Evolutionary conservation across 2,797 vertebrate species (phyloP), one percentile per base, ranked within the genome.

Genomic region (Rhabdophis nuchalis): DNA sequence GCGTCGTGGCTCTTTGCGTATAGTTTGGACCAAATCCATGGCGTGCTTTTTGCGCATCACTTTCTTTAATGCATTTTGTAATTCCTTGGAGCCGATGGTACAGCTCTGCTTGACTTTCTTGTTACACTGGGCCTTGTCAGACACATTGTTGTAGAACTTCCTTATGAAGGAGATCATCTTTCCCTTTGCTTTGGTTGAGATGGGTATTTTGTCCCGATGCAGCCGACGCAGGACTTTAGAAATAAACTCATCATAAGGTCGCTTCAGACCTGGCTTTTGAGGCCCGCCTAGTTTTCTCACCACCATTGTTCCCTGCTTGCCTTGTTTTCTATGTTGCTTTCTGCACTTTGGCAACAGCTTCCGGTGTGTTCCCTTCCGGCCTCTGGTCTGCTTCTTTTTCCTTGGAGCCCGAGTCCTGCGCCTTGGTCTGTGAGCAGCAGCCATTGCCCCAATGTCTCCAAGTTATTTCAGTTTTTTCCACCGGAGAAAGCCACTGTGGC

Each of bases 121-220:
- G 53, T 32, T 88, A 27, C n/a, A 14, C 5, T 56, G 32, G 68
- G 92, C 92, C 16, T 93, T 86, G 9, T 88, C 32, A 1, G 89
- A 85, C n/a, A 93, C 18, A 0, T n/a, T 90, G 18, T 85, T 88
- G 86, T 93, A 93, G 89, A 93, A 93, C 56, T n/a, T 90, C 20
- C 46, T 61, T n/a, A 91, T 90, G n/a, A 91, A 93, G 50, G 89
- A 85, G 50, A 91, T 93, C 68, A 93, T 90, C 86, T 93, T 93
- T 2, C 92, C 92, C 56, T 93, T 93, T 18, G 92, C 86, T 56
- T 85, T 93, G 92, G 89, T 93, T 0, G 92, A 91, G 16, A 93
- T 91, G 32, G n/a, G 54, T 53, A 93, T n/a, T 52, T 7, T 88
- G 27, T 93, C 92, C 50, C 25, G 86, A 72, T 91, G 89, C 92